phyloP scores from a whole-genome alignment of 92 coral and sea anemone species.

The Umimayanthus chanpuru region DNA sequence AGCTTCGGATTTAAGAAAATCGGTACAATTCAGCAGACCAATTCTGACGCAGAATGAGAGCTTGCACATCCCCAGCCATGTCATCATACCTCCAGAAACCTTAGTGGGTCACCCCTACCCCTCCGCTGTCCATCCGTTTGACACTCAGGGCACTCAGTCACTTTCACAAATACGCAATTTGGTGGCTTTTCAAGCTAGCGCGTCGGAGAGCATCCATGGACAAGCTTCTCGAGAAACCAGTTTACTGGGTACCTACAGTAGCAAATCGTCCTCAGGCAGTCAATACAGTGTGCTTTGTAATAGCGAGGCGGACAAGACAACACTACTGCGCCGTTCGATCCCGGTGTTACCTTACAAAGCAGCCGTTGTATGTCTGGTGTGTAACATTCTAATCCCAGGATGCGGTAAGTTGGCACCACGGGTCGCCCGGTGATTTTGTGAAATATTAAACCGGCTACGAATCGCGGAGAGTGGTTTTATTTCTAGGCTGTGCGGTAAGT shows the following conservation, averaged over 20 bases:
- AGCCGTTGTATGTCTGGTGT: constrained; percentile 68
- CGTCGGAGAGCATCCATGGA: neutral
- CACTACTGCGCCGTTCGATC: constrained; percentile 40
- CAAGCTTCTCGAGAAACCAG: neutral
- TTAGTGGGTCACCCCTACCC: constrained; percentile 73
- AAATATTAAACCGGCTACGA: neutral
- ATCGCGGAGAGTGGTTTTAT: neutral
- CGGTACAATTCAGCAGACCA: constrained; percentile 1
- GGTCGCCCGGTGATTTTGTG: neutral
- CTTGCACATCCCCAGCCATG: constrained; percentile 77
- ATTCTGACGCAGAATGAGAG: constrained; percentile 49
- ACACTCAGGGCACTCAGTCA: constrained; percentile 56
- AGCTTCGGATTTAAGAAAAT: neutral
- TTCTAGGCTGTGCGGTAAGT: neutral
- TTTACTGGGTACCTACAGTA: neutral
- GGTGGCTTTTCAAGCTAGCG: neutral
- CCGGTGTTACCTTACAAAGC: constrained; percentile 62
- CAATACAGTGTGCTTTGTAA: constrained; percentile 45
- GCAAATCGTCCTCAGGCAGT: neutral
- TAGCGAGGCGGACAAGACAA: constrained; percentile 39
- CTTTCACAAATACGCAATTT: constrained; percentile 46
- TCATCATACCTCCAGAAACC: constrained; percentile 62
- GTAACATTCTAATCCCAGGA: constrained; percentile 65
- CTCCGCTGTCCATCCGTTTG: constrained; percentile 61
- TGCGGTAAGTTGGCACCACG: constrained; percentile 38